phyloP scores from a whole-genome alignment of 53 echinoderm and acorn worm species.

The Apostichopus leukothele region DNA sequence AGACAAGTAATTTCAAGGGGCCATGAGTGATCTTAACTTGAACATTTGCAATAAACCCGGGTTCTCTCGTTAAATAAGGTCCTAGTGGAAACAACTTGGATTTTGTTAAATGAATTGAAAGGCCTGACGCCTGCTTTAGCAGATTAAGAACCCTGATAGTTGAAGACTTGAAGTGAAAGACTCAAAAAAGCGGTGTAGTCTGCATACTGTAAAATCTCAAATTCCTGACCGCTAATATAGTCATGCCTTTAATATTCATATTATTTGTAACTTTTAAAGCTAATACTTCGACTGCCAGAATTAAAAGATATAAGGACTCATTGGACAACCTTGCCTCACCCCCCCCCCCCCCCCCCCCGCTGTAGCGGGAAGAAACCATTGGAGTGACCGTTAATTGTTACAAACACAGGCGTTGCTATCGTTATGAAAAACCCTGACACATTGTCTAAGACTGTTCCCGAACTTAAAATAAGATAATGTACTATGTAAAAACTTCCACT shows the following conservation, averaged over 20 bases:
- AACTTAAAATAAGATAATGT: background rate
- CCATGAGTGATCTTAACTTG: too few species aligned
- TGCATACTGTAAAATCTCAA: too few species aligned
- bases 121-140: too few species aligned
- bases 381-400: constrained; percentile 7
- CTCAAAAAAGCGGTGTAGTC: too few species aligned
- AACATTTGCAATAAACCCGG: too few species aligned
- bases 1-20: too few species aligned
- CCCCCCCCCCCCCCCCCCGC: background rate
- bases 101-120: too few species aligned
- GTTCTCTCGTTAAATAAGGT: too few species aligned
- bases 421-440: background rate
- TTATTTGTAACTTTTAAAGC: constrained; percentile 15
- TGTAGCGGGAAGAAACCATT: background rate
- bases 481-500: background rate
- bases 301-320: background rate
- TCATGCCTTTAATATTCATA: background rate
- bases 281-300: constrained; percentile 10
- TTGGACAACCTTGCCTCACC: constrained; percentile 27
- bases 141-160: too few species aligned
- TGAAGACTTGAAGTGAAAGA: too few species aligned
- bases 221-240: background rate
- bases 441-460: background rate
- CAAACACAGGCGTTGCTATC: background rate
- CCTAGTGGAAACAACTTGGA: too few species aligned